Percentiles rank a stretch among this genome's conserved stretches.
Conservation (phyloP, 2,113 vertebrate species). For the Ictalurus punctatus region DNA sequence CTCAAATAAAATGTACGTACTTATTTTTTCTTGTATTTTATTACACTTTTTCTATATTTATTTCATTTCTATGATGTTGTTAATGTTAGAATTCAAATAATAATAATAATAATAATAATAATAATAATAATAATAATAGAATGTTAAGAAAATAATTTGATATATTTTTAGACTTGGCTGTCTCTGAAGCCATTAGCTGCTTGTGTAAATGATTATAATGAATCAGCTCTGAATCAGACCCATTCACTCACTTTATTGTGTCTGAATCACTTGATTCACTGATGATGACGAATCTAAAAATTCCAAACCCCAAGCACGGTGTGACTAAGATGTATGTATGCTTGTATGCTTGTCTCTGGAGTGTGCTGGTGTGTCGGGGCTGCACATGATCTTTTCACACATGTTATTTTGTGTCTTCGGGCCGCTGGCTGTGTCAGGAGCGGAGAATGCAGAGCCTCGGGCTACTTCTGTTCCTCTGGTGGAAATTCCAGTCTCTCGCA, state of each 20-base stretch:
- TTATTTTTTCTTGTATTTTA: no score
- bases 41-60: no score
- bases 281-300: background rate
- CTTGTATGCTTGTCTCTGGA: background rate
- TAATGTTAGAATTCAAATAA: no score
- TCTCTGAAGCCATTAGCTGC: background rate
- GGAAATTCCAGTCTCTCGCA: conserved; percentile 70
- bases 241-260: background rate
- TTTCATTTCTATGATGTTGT: no score
- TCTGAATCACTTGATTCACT: background rate
- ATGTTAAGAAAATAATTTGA: background rate
- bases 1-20: no score
- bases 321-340: background rate
- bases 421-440: conserved; percentile 59
- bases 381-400: background rate
- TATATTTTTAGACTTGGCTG: background rate
- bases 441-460: conserved; percentile 63
- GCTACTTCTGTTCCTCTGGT: conserved; percentile 64
- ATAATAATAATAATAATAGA: background rate
- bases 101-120: background rate
- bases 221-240: background rate
- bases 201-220: background rate
- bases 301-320: background rate
- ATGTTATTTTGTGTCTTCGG: conserved; percentile 8
- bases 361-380: background rate